Base-by-base conservation (phyloP, 2,888 invertebrate genomes). In the Bhutanitis thaidina region DNA sequence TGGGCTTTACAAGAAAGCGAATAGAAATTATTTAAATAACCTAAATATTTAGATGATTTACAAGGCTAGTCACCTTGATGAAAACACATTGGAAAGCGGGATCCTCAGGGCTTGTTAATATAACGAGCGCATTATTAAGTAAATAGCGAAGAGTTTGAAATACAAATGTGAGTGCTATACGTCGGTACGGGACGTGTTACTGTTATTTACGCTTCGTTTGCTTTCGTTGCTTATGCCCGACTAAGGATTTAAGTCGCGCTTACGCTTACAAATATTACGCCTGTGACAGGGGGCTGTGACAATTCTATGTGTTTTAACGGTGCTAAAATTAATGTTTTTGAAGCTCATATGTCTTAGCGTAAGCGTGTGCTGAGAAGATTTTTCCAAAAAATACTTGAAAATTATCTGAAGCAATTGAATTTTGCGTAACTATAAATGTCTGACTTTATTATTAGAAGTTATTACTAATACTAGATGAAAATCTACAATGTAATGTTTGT, bases 111-210 rank as follows among this genome's bases (percentile, higher is more conserved):
- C 52, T 60, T 62, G 59, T 61, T 64, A 65, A 60, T 61, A 59
- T 63, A 59, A 63, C 62, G 55, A 48, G 60, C 58, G 54, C 57
- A 60, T 61, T 65, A 61, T 61, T 58, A 60, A 61, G 58, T 56
- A 65, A 58, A 59, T 52, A 55, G 53, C 49, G 48, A 49, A 48
- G 49, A 59, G 58, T 59, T 61, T 62, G 59, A 55, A 59, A 63
- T 56, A 58, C 61, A 65, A 62, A 65, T 61, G 60, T 54, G 61
- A 60, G 57, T 59, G 62, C 49, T 45, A 5, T 20, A 27, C 27
- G 4, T 8, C 52, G 43, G 38, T 43, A 20, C 34, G 38, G 39
- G 37, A 44, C 43, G 39, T 25, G 53, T 53, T 54, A 45, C 48
- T 53, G 47, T 53, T 57, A 54, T 55, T 49, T 56, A 61, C 64